Conservation (phyloP, 2,888 invertebrate genomes). For the Synergus laeviventris region DNA sequence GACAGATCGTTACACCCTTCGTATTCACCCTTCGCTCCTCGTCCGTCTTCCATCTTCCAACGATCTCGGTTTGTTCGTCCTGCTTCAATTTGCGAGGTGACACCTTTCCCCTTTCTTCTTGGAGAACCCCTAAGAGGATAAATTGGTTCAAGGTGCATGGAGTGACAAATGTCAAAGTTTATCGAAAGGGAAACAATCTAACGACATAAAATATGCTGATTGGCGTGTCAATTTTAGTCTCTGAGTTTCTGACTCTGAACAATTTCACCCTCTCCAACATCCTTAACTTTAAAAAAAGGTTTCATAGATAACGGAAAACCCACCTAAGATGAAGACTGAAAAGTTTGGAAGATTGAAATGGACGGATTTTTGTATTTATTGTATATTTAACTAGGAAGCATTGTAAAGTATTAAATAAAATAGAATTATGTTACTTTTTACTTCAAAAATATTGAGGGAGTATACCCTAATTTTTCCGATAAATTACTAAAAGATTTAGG, state of each 20-base stretch:
- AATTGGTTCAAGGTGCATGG: constrained; percentile 3
- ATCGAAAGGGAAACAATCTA: constrained; percentile 12
- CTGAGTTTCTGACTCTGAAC: neutral
- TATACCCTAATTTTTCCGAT: no score
- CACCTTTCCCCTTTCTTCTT: constrained; percentile 15
- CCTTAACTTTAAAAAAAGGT: no score
- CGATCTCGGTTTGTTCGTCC: constrained; percentile 35
- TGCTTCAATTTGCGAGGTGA: constrained; percentile 38
- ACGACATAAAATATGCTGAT: constrained; percentile 15
- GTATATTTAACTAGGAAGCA: no score
- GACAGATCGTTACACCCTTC: constrained; percentile 40
- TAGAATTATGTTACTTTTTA: no score
- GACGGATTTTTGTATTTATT: no score
- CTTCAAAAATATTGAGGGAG: no score
- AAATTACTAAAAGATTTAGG: no score
- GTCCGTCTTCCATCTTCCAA: constrained; percentile 23
- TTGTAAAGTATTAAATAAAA: no score
- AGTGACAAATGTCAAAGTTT: constrained; percentile 19
- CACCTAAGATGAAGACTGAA: no score
- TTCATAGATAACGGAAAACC: no score
- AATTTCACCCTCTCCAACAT: neutral
- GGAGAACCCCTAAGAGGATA: constrained; percentile 29
- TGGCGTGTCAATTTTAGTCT: neutral
- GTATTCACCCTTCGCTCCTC: constrained; percentile 35
- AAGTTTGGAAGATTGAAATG: no score